Evolutionary conservation across 2,888 invertebrate genomes (phyloP).

Genomic region (Monopis laevigella): DNA sequence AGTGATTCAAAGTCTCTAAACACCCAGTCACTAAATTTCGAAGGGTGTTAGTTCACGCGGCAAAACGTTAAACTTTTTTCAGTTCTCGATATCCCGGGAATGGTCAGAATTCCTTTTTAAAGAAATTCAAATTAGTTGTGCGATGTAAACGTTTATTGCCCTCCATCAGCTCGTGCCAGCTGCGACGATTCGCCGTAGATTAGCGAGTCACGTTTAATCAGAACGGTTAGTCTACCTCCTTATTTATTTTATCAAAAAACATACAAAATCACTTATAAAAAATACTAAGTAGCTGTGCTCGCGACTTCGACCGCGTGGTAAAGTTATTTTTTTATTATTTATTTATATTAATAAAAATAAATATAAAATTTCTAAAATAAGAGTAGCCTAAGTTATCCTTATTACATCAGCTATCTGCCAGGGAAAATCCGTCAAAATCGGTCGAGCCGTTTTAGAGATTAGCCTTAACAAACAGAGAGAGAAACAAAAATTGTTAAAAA

Average conservation of each 20-base stretch:
- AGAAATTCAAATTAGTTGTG: constrained; percentile 14
- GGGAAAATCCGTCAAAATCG: too few relatives aligned
- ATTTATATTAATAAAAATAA: too few relatives aligned
- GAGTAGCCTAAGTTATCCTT: too few relatives aligned
- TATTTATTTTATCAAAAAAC: neutral
- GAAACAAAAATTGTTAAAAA: too few relatives aligned
- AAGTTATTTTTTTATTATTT: too few relatives aligned
- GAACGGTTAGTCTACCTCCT: neutral
- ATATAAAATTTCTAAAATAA: too few relatives aligned
- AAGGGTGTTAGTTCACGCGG: constrained; percentile 5
- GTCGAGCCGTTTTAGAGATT: too few relatives aligned
- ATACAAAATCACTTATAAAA: too few relatives aligned
- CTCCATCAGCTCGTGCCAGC: constrained; percentile 12
- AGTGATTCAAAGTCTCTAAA: constrained; percentile 1
- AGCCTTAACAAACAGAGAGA: too few relatives aligned
- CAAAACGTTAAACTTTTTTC: constrained; percentile 10
- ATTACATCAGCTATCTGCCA: too few relatives aligned
- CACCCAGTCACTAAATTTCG: constrained; percentile 4
- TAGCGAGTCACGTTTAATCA: constrained; percentile 10
- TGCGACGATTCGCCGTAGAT: constrained; percentile 11
- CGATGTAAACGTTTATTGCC: constrained; percentile 14
- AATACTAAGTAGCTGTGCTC: too few relatives aligned
- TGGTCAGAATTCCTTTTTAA: constrained; percentile 10
- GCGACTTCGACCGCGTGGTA: too few relatives aligned
- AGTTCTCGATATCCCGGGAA: constrained; percentile 2